Percentiles rank a stretch among this genome's conserved stretches.
These are phyloP conservation scores for Parazoanthus atlanticus DNA, from an alignment of 92 coral and sea anemone genomes.

Conservation along the genomic window DNA sequence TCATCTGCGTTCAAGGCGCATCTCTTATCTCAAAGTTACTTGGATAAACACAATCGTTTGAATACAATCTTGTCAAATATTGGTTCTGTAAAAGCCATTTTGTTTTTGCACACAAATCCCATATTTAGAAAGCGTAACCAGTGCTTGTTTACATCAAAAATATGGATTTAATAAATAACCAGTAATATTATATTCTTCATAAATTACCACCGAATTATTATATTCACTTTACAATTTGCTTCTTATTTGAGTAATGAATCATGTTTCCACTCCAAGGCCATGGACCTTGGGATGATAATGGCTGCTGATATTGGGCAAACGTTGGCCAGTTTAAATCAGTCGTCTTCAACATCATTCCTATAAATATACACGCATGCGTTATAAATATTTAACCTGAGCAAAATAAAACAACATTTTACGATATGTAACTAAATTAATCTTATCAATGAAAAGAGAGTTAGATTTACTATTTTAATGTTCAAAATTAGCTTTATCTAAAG, in stretches of 20 bases:
- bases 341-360: slow-evolving; percentile 10
- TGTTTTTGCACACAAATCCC: background rate
- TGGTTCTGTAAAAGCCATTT: background rate
- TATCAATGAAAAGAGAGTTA: no score
- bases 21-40: background rate
- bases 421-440: no score
- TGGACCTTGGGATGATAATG: background rate
- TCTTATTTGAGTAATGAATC: background rate
- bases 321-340: slow-evolving; percentile 23
- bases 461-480: background rate
- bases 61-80: background rate
- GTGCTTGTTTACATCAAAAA: background rate
- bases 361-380: background rate
- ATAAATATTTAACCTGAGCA: background rate
- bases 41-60: background rate
- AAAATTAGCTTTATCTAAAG: background rate
- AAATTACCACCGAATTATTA: background rate
- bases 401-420: background rate
- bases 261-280: background rate
- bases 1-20: background rate
- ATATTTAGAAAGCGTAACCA: no score
- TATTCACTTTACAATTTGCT: background rate
- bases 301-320: slow-evolving; percentile 32
- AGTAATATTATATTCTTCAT: background rate
- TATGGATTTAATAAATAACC: background rate